A percentile compares a stretch with the other conserved stretches of the same genome.
Evolutionary conservation across 1,140 invertebrate genomes (phyloP).

Genomic region (Ctenoplectra terminalis): DNA sequence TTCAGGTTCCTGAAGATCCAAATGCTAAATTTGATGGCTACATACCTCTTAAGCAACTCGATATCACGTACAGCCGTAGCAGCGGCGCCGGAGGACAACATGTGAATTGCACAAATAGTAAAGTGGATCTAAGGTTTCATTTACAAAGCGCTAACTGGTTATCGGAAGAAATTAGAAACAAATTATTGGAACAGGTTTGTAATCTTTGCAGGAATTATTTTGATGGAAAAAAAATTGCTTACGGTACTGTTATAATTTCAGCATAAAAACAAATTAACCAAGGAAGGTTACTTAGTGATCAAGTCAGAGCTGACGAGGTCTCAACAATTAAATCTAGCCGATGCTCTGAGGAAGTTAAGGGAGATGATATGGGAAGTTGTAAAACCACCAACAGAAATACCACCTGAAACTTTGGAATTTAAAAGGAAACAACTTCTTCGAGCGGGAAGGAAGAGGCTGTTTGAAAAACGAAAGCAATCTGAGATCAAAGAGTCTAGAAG

Average conservation of each 20-base stretch:
- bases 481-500: conserved; percentile 83
- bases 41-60: conserved; percentile 91
- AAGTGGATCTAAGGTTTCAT: conserved; percentile 96
- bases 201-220: neutral
- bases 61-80: conserved; percentile 91
- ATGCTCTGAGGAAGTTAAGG: conserved; percentile 93
- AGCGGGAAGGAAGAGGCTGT: conserved; percentile 87
- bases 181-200: conserved; percentile 88
- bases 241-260: conserved; percentile 76
- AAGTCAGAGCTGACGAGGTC: conserved; percentile 94
- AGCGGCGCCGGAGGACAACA: conserved; percentile 96
- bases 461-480: conserved; percentile 87
- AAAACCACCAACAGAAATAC: conserved; percentile 74
- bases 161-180: conserved; percentile 87
- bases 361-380: conserved; percentile 87
- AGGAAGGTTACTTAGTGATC: conserved; percentile 93
- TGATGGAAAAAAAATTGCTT: neutral
- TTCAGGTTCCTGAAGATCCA: conserved; percentile 79
- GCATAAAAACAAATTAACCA: conserved; percentile 89
- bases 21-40: conserved; percentile 88
- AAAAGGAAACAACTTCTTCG: conserved; percentile 86
- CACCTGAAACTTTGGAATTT: conserved; percentile 86
- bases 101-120: conserved; percentile 95
- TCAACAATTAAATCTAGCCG: conserved; percentile 95
- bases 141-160: conserved; percentile 92